Evolutionary conservation across 2,113 vertebrate species (phyloP), one percentile per base, ranked within the genome.

Genomic region (Megaceryle maxima): DNA sequence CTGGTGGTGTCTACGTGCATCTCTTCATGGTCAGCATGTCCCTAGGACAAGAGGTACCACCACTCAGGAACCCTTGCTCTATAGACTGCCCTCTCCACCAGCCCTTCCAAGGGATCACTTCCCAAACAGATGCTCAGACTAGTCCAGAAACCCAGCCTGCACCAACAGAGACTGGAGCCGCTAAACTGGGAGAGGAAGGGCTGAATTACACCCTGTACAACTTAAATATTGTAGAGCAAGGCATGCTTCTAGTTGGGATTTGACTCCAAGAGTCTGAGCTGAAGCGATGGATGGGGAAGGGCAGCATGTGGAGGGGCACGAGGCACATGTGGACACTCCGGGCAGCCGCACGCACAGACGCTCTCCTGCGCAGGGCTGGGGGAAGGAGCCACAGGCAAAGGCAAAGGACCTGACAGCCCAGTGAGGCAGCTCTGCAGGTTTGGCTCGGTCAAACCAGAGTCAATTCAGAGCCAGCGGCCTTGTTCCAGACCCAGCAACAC

Each of bases 11-110:
- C 90, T 48, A 31, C 3, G 6, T 59, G 88, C 44, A 28, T 48
- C 85, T 88, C 70, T 79, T 5, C 10, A 2, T 0, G 57, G 25
- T 6, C 2, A 5, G 53, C 25, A 2, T 0, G 19, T 22, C 51
- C 73, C 90, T 70, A 50, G 87, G 35, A 48, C 51, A 16, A 7
- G 37, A 39, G 41, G 46, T 57, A 57, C 41, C 64, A 31, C n/a
- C 6, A 0, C 2, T 29, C 1, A 14, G 14, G 18, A 46, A 43
- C 24, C 33, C 51, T 67, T 53, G 77, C 70, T 73, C 74, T 13
- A 17, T 57, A 10, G 6, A 2, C 82, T 50, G 55, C 72, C 46
- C 33, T 88, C 18, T n/a, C 25, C 83, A 22, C 1, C 41, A 67
- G 51, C 84, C 60, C 46, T 74, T 20, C 66, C 76, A 67, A 19